These are phyloP conservation scores for Hylomyscus alleni DNA, from an alignment of 2,797 vertebrate species.

Conservation along the genomic window DNA sequence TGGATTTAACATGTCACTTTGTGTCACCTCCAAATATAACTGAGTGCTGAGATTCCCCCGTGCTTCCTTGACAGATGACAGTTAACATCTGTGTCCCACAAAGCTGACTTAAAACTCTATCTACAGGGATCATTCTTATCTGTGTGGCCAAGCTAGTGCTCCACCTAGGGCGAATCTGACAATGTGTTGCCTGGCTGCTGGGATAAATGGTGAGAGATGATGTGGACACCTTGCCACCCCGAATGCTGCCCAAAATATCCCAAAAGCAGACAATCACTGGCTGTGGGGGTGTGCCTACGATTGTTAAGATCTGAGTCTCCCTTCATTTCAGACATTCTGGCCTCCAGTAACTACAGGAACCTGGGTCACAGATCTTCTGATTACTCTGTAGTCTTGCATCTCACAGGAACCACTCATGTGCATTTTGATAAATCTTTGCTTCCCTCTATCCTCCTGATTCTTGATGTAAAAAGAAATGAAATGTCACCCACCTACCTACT, in stretches of 20 bases:
- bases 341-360: not conserved
- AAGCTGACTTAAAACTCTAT: slow-evolving; percentile 63
- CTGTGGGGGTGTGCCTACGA: not conserved
- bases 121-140: slow-evolving; percentile 76
- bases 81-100: slow-evolving; percentile 71
- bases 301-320: slow-evolving; percentile 22
- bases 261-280: not conserved
- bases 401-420: not conserved
- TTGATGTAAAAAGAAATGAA: not conserved
- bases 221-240: not conserved
- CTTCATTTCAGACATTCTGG: not conserved
- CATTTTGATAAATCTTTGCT: slow-evolving; percentile 4
- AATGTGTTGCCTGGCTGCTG: slow-evolving; percentile 18
- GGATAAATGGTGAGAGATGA: slow-evolving; percentile 35
- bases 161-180: slow-evolving; percentile 72
- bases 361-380: not conserved
- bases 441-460: not conserved
- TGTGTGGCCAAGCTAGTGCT: slow-evolving; percentile 43
- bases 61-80: slow-evolving; percentile 70
- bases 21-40: slow-evolving; percentile 78
- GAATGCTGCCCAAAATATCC: not conserved
- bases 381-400: not conserved
- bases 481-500: not conserved
- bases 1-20: slow-evolving; percentile 69
- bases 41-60: slow-evolving; percentile 26